Evolutionary conservation across 2,888 invertebrate genomes (phyloP), one percentile per base, ranked within the genome.

Genomic region (Netelia inedita): DNA sequence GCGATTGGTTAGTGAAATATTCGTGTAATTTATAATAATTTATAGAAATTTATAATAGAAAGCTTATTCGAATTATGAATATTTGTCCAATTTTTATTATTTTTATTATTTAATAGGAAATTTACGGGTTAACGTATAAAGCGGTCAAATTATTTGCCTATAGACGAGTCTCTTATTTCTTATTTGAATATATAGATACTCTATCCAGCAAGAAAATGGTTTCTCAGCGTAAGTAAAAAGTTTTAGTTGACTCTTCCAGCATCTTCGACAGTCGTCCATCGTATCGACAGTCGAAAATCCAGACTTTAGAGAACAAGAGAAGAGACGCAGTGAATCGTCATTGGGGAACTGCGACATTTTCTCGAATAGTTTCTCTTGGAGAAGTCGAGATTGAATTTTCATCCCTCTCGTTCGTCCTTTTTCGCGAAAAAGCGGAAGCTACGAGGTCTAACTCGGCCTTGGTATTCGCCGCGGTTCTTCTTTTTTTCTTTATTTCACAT

Each of bases 371-470:
- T n/a, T 9, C 41, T 46, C 71, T 35, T 63, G 28, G 28, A 68
- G 16, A 72, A 82, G 61, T 78, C 73, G 73, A 72, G 68, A 82
- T 82, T 82, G 53, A 82, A 82, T 72, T 82, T 78, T 73, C 82
- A 78, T 78, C 43, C 19, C 21, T 53, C 65, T 41, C 41, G 66
- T 41, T 61, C 61, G 41, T 55, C 43, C 46, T 78, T 61, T 41
- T 71, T 55, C 79, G 41, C 55, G 23, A 63, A 71, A 71, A 79
- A 71, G 11, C 35, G 21, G 53, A 41, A 71, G 46, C 19, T 46
- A 9, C 57, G 57, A 16, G 57, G 9, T 61, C 74, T 50, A 63
- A n/a, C 21, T n/a, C 46, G 11, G 9, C 2, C 66, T 43, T 57
- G 11, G 74, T 53, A 23, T 68, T 21, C 72, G 43, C 53, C 1